Conservation (phyloP, 53 echinoderm and acorn worm genomes). For the Astropecten irregularis region DNA sequence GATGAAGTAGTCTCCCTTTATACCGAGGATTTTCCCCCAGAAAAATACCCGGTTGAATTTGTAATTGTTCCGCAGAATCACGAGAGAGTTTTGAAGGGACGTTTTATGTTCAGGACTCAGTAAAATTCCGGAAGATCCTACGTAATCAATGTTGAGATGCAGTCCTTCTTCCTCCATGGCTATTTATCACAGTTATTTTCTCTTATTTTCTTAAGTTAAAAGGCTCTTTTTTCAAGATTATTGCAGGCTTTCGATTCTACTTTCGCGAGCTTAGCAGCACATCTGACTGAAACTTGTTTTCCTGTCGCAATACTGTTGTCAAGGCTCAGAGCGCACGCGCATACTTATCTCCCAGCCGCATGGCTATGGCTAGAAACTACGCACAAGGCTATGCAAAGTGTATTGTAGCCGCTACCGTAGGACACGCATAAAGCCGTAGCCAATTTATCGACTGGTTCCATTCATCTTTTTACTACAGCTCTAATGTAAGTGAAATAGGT, state of each 20-base stretch:
- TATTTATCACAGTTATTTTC: background rate
- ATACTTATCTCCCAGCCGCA: background rate
- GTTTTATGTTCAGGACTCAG: constrained; percentile 79
- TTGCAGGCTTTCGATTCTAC: too few relatives aligned
- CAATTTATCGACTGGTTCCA: too few relatives aligned
- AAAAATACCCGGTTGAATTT: constrained; percentile 95
- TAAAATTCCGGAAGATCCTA: constrained; percentile 82
- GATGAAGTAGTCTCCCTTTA: constrained; percentile 93
- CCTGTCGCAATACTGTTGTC: background rate
- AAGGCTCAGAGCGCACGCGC: constrained; percentile 37
- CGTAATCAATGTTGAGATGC: constrained; percentile 75
- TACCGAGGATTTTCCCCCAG: constrained; percentile 93
- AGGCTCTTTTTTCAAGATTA: background rate
- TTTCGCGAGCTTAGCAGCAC: too few relatives aligned
- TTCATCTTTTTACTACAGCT: too few relatives aligned
- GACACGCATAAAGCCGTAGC: too few relatives aligned
- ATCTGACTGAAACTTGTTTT: background rate
- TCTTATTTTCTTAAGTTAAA: background rate
- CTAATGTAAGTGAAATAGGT: too few relatives aligned
- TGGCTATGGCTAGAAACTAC: background rate
- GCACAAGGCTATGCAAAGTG: too few relatives aligned
- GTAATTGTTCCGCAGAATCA: constrained; percentile 73
- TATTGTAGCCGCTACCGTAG: too few relatives aligned
- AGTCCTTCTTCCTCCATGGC: constrained; percentile 85
- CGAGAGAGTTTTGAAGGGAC: constrained; percentile 58